A percentile compares a stretch with the other conserved stretches of the same genome.
Conservation (phyloP, 2,113 vertebrate species). For the Phyllostomus hastatus region DNA sequence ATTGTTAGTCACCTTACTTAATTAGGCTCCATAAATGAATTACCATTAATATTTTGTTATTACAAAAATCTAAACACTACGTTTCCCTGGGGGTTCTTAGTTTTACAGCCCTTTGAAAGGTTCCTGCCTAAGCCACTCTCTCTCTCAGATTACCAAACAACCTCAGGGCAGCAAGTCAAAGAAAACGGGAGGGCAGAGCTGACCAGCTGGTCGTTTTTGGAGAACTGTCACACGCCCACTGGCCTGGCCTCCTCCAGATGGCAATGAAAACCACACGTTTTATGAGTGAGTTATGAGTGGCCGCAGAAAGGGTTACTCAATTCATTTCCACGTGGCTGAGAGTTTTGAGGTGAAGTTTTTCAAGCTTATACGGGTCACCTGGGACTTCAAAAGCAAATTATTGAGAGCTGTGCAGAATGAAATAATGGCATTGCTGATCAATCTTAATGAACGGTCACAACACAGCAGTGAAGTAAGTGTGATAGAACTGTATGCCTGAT, state of each 20-base stretch:
- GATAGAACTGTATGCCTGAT: not conserved
- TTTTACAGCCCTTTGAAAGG: not conserved
- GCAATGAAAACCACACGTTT: not conserved
- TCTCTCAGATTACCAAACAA: not conserved
- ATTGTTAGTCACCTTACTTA: slow-evolving; percentile 25
- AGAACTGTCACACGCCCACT: not conserved
- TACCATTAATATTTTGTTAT: slow-evolving; percentile 2
- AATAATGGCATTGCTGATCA: not conserved
- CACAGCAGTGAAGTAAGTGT: not conserved
- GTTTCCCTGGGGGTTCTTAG: not conserved
- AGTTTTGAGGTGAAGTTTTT: slow-evolving; percentile 18
- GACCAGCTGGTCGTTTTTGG: not conserved
- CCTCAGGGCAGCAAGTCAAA: not conserved
- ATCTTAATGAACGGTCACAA: not conserved
- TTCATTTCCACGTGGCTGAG: not conserved
- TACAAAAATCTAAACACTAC: not conserved
- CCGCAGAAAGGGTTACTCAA: not conserved
- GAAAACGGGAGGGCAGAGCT: not conserved
- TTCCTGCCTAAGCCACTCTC: not conserved
- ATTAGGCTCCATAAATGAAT: slow-evolving; percentile 15
- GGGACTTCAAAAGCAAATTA: slow-evolving; percentile 27
- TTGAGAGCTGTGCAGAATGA: not conserved
- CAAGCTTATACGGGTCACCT: not conserved
- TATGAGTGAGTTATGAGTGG: not conserved
- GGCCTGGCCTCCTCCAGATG: not conserved